Evolutionary conservation across 2,888 invertebrate species (phyloP), one percentile per base, ranked within the genome.

Genomic region (Caenorhabditis sp.): DNA sequence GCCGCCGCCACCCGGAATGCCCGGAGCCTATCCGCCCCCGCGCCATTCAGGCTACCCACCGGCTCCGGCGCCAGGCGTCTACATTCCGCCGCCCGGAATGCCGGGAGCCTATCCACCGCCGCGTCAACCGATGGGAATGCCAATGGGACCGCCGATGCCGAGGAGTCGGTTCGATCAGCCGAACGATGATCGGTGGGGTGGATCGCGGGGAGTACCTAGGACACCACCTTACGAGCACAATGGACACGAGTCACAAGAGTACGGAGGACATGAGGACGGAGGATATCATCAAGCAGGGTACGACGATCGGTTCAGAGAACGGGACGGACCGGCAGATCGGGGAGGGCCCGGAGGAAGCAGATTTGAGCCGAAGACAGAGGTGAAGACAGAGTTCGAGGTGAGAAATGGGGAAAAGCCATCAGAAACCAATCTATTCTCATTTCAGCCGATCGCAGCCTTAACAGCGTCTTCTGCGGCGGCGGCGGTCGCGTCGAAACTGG

Each of bases 401-500:
- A 30, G 9, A n/a, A n/a, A n/a, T n/a, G n/a, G n/a, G n/a, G n/a
- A n/a, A n/a, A n/a, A 26, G 37, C 8, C 20, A 17, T 11, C 1
- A 2, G 22, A 32, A 17, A 52, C 22, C 4, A 1, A 26, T 39
- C 41, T 15, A 6, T n/a, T 26, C n/a, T 30, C 35, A 43, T 30
- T 48, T 63, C n/a, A n/a, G 48, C 26, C 17, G 20, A 32, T 24
- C 7, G 41, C 61, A 7, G 37, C 48, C 6, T 13, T 30, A 4
- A n/a, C 62, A 7, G 39, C 50, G 22, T 46, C 46, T 11, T 50
- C 50, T 22, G 50, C 62, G 5, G 71, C 66, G 11, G 59, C 59
- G 3, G 56, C 75, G 9, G 32, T 71, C 41, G 71, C 78, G 5
- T 66, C 52, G n/a, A 83, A 82, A 70, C 52, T 84, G 26, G 82